phyloP scores from a whole-genome alignment of 2,888 invertebrate species.

The Chromoteleia sp. region DNA sequence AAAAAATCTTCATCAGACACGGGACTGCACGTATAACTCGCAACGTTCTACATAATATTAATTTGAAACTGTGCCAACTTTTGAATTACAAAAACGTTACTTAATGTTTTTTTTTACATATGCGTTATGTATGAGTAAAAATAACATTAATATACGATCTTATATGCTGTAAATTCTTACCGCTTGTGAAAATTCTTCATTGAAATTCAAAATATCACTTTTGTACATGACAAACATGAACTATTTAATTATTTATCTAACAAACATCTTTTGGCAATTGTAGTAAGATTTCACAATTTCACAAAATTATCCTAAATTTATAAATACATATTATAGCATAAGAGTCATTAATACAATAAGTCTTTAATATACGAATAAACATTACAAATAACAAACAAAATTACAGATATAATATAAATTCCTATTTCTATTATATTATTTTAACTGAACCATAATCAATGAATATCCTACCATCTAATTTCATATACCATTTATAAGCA shows the following conservation, averaged over 20 bases:
- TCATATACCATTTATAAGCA: background rate
- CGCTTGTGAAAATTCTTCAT: background rate
- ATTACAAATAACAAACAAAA: too few species aligned
- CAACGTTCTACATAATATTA: conserved; percentile 1
- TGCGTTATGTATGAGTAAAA: conserved; percentile 11
- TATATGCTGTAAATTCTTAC: background rate
- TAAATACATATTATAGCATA: too few species aligned
- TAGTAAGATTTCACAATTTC: too few species aligned
- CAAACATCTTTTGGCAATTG: too few species aligned
- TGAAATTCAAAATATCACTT: background rate
- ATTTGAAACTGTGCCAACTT: conserved; percentile 33
- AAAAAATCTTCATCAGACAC: conserved; percentile 7
- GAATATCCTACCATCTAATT: background rate
- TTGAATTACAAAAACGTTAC: conserved; percentile 24
- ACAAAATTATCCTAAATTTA: too few species aligned
- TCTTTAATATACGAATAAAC: too few species aligned
- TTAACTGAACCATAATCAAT: background rate
- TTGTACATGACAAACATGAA: background rate
- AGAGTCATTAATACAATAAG: too few species aligned
- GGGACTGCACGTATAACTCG: background rate
- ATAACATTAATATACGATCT: conserved; percentile 9
- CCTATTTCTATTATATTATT: too few species aligned
- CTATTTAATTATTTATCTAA: too few species aligned
- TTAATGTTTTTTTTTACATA: background rate
- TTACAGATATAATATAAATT: too few species aligned